These are phyloP conservation scores for Dasyprocta punctata DNA, from an alignment of 2,113 vertebrate species.

Conservation along the genomic window DNA sequence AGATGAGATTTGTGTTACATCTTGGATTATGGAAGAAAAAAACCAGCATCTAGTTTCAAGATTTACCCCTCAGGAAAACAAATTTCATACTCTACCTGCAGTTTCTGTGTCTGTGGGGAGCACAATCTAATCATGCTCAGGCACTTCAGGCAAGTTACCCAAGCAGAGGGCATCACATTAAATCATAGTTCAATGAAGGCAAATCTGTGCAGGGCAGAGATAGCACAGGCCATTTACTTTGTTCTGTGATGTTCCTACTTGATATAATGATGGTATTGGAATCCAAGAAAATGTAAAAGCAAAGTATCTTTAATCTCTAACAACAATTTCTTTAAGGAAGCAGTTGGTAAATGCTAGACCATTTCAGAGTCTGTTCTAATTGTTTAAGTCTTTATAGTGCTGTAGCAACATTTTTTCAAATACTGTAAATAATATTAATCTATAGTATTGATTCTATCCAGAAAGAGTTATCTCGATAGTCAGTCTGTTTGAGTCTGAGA, in stretches of 20 bases:
- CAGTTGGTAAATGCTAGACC: background rate
- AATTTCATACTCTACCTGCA: background rate
- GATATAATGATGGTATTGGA: conserved; percentile 30
- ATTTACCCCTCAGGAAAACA: background rate
- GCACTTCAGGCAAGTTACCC: background rate
- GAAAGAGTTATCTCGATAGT: background rate
- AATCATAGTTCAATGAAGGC: conserved; percentile 4
- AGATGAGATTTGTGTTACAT: background rate
- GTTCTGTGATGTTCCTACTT: conserved; percentile 47
- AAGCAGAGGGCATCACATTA: conserved; percentile 5
- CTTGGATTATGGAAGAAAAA: background rate
- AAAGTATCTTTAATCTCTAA: background rate
- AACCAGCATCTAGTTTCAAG: background rate
- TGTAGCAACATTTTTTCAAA: background rate
- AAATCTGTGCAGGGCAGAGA: conserved; percentile 28
- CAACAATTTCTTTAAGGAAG: background rate
- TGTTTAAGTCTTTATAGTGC: background rate
- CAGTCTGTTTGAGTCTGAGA: background rate
- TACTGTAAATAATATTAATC: background rate
- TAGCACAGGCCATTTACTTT: conserved; percentile 53
- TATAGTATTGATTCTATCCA: background rate
- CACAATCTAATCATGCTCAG: conserved; percentile 42
- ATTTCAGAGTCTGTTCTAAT: conserved; percentile 6
- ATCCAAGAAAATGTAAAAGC: conserved; percentile 51
- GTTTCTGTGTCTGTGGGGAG: background rate